Percentiles rank a stretch among this genome's conserved stretches.
Evolutionary conservation across 2,888 invertebrate species (phyloP).

Genomic region (Phalera bucephala): DNA sequence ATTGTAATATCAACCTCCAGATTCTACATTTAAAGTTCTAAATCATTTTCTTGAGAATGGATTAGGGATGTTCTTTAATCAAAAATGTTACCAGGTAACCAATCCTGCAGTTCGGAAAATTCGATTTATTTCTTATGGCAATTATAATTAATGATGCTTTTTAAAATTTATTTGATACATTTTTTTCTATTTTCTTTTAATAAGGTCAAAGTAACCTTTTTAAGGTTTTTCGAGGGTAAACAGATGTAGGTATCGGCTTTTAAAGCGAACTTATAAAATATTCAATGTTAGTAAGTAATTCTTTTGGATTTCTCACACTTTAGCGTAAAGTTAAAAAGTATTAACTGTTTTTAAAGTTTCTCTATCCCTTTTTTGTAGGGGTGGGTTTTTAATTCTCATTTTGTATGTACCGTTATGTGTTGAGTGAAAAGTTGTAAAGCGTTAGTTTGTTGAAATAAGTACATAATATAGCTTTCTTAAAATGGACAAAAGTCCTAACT

Average conservation of each 20-base stretch:
- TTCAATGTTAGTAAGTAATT: neutral
- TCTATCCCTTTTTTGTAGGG: neutral
- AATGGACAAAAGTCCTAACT: too few species aligned
- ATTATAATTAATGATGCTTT: slow-evolving; percentile 48
- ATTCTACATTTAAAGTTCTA: accelerated
- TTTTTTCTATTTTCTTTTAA: slow-evolving; percentile 14
- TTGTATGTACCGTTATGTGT: neutral
- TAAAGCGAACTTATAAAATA: neutral
- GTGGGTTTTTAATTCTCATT: neutral
- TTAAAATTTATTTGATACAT: slow-evolving; percentile 46
- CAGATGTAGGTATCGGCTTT: neutral
- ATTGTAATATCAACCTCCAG: slow-evolving; percentile 12
- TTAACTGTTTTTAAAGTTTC: neutral
- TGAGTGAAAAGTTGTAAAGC: too few species aligned
- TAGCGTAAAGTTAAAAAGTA: neutral
- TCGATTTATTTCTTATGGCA: slow-evolving; percentile 41
- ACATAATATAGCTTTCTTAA: too few species aligned
- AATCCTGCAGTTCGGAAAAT: slow-evolving; percentile 34
- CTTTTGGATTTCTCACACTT: neutral
- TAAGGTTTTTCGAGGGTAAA: neutral
- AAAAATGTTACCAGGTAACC: slow-evolving; percentile 56
- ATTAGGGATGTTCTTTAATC: slow-evolving; percentile 17
- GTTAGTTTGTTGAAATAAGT: too few species aligned
- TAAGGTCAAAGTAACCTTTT: slow-evolving; percentile 4
- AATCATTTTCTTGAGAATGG: neutral